Conservation (phyloP, 23 tunicate species). For the Trididemnum miniatum region DNA sequence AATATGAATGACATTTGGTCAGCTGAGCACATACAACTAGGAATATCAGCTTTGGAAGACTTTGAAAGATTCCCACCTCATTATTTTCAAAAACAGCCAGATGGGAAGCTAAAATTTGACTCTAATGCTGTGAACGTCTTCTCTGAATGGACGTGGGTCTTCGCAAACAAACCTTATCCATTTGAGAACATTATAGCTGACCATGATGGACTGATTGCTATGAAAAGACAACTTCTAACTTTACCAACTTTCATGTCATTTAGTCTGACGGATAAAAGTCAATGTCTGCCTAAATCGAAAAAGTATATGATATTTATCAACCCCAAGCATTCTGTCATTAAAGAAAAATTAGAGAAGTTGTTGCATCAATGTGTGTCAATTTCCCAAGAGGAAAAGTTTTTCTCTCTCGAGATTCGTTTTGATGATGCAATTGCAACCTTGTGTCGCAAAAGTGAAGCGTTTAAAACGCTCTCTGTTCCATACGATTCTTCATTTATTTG, state of each 20-base stretch:
- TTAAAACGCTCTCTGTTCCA: neutral
- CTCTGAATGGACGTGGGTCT: neutral
- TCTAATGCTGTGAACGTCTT: slow-evolving; percentile 3
- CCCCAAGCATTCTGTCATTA: slow-evolving; percentile 1
- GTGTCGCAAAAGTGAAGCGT: neutral
- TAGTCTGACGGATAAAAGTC: neutral
- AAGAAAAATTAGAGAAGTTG: slow-evolving; percentile 1
- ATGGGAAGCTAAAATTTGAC: slow-evolving; percentile 2
- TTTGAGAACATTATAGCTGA: neutral
- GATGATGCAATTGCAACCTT: slow-evolving; percentile 6
- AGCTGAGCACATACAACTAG: neutral
- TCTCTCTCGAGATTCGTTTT: neutral
- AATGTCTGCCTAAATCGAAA: neutral
- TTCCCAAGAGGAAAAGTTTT: neutral
- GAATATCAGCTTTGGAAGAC: slow-evolving; percentile 4
- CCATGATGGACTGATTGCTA: neutral
- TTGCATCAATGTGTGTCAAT: neutral
- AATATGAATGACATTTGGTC: slow-evolving; percentile 2
- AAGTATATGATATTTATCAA: slow-evolving; percentile 10
- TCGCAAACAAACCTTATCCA: neutral
- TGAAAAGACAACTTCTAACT: neutral
- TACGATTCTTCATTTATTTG: slow-evolving; percentile 7
- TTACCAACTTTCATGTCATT: slow-evolving; percentile 8
- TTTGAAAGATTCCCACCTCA: slow-evolving; percentile 3
- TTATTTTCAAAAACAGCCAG: neutral